Percentiles rank a stretch among this genome's conserved stretches.
Evolutionary conservation across 2,888 invertebrate species (phyloP).

Genomic region (Diplolepis rosae): DNA sequence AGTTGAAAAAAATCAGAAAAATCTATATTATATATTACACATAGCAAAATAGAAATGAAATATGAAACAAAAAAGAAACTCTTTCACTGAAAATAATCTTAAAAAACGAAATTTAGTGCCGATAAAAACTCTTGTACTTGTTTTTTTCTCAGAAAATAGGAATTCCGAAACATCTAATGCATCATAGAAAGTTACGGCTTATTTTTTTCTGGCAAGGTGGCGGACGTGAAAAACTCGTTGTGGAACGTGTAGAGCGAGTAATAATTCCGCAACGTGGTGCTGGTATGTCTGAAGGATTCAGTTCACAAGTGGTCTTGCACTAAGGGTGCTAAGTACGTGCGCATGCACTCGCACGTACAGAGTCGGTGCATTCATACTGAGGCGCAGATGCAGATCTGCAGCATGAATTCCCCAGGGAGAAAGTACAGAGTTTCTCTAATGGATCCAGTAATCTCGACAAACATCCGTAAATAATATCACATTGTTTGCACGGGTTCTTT

Average conservation of each 20-base stretch:
- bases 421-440: not conserved
- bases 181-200: not conserved
- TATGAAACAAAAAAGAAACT: not conserved
- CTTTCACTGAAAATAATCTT: not conserved
- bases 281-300: constrained; percentile 29
- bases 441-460: not conserved
- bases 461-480: not conserved
- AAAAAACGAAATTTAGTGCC: not conserved
- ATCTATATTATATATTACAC: not conserved
- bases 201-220: constrained; percentile 12
- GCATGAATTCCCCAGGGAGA: not conserved
- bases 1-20: not conserved
- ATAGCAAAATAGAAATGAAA: not conserved
- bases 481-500: not conserved
- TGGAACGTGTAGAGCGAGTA: constrained; percentile 15
- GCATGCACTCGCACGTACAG: constrained; percentile 21
- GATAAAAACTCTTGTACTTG: not conserved
- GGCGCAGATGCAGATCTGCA: constrained; percentile 2
- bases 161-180: not conserved
- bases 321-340: constrained; percentile 22
- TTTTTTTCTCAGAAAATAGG: not conserved
- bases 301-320: constrained; percentile 27
- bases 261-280: constrained; percentile 24
- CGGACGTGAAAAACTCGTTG: constrained; percentile 20
- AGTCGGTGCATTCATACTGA: constrained; percentile 15